phyloP scores from a whole-genome alignment of 2,888 invertebrate genomes.

The Anarsia innoxiella region DNA sequence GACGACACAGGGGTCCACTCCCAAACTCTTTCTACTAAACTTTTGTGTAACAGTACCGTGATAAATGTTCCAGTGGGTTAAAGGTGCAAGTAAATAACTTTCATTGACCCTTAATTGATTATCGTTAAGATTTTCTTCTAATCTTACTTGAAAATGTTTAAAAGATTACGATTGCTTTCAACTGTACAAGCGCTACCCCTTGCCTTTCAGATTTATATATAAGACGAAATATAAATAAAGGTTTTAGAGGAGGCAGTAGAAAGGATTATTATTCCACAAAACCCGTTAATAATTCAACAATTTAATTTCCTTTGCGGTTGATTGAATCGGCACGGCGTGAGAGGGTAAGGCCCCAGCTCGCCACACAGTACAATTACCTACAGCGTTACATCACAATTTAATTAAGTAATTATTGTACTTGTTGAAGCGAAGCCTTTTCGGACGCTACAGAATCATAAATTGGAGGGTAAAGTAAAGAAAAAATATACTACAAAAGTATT shows the following conservation, averaged over 20 bases:
- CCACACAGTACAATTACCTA: no score
- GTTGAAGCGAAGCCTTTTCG: no score
- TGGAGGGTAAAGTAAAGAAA: no score
- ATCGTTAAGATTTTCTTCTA: conserved; percentile 1
- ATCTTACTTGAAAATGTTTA: no score
- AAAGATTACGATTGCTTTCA: no score
- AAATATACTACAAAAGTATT: no score
- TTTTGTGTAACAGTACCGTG: conserved; percentile 57
- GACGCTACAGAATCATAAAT: no score
- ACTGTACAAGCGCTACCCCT: no score
- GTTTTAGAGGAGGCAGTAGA: conserved; percentile 17
- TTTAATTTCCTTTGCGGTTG: conserved; percentile 61
- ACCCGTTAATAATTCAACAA: conserved; percentile 53
- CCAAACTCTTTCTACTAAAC: conserved; percentile 57
- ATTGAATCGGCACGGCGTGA: conserved; percentile 28
- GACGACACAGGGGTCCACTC: conserved; percentile 60
- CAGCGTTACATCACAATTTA: no score
- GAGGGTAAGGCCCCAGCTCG: not conserved
- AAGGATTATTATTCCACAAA: conserved; percentile 30
- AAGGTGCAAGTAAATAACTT: conserved; percentile 36
- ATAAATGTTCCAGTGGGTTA: conserved; percentile 53
- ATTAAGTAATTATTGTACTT: no score
- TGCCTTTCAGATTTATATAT: no score
- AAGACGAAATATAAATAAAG: no score
- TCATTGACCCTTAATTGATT: conserved; percentile 31